Conservation (phyloP, 1,140 invertebrate genomes). For the Triops cancriformis region DNA sequence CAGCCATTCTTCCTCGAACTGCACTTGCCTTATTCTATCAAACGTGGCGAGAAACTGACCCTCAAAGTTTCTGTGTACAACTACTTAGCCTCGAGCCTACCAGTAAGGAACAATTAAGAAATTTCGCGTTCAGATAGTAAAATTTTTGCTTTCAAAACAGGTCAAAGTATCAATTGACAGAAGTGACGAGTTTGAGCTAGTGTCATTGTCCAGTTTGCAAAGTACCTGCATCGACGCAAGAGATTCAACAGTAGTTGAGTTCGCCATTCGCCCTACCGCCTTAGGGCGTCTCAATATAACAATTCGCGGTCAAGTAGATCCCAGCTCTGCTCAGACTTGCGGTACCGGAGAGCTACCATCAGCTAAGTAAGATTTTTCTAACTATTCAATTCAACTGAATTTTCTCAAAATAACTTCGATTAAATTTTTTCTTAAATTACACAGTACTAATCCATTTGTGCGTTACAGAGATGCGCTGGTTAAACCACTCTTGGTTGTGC, state of each 20-base stretch:
- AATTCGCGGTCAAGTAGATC: slow-evolving; percentile 47
- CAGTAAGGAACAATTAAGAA: slow-evolving; percentile 48
- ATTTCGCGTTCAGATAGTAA: too few relatives aligned
- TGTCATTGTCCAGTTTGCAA: slow-evolving; percentile 25
- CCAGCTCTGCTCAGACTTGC: slow-evolving; percentile 40
- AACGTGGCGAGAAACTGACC: slow-evolving; percentile 55
- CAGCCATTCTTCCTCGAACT: slow-evolving; percentile 64
- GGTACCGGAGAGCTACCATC: slow-evolving; percentile 31
- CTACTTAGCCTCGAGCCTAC: slow-evolving; percentile 23
- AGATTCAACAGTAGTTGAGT: slow-evolving; percentile 44
- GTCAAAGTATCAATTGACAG: slow-evolving; percentile 33
- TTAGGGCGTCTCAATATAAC: slow-evolving; percentile 52
- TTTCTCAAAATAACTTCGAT: not conserved
- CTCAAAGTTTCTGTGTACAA: slow-evolving; percentile 46
- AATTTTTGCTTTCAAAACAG: too few relatives aligned
- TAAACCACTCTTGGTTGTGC: slow-evolving; percentile 49
- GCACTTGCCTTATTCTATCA: slow-evolving; percentile 58
- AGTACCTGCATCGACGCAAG: slow-evolving; percentile 39
- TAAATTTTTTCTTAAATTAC: slow-evolving; percentile 15
- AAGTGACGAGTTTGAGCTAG: slow-evolving; percentile 39
- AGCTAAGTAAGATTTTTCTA: too few relatives aligned
- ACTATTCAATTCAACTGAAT: too few relatives aligned
- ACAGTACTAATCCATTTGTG: too few relatives aligned
- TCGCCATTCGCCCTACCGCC: slow-evolving; percentile 42
- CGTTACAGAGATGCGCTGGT: slow-evolving; percentile 48